Evolutionary conservation across 2,888 invertebrate genomes (phyloP).

Genomic region (Caenorhabditis uteleia): DNA sequence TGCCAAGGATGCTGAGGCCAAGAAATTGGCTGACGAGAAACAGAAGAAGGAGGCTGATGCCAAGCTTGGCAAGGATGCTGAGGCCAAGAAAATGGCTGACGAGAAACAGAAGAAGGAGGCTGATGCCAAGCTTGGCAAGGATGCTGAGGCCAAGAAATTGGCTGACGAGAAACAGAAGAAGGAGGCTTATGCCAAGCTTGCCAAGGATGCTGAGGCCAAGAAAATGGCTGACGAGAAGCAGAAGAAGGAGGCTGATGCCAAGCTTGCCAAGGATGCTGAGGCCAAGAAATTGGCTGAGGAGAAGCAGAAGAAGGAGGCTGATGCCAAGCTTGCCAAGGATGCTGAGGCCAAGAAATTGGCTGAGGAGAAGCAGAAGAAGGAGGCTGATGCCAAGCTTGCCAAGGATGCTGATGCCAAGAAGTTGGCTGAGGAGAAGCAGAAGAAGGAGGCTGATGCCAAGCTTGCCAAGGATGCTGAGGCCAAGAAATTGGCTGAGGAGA

Average conservation of each 20-base stretch:
- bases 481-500: background rate
- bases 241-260: background rate
- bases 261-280: background rate
- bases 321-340: too few species aligned
- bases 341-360: background rate
- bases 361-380: conserved; percentile 3
- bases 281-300: background rate
- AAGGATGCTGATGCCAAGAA: conserved; percentile 9
- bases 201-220: background rate
- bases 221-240: background rate
- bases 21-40: conserved; percentile 4
- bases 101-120: background rate
- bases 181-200: conserved; percentile 4
- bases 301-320: background rate
- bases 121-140: background rate
- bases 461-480: too few species aligned
- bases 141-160: background rate
- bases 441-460: conserved; percentile 7
- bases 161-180: background rate
- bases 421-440: conserved; percentile 1
- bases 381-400: conserved; percentile 1
- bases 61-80: too few species aligned
- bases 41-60: conserved; percentile 8
- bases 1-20: conserved; percentile 7
- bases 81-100: conserved; percentile 3